These are phyloP conservation scores for Leucania comma DNA, from an alignment of 2,888 invertebrate genomes.

Conservation along the genomic window DNA sequence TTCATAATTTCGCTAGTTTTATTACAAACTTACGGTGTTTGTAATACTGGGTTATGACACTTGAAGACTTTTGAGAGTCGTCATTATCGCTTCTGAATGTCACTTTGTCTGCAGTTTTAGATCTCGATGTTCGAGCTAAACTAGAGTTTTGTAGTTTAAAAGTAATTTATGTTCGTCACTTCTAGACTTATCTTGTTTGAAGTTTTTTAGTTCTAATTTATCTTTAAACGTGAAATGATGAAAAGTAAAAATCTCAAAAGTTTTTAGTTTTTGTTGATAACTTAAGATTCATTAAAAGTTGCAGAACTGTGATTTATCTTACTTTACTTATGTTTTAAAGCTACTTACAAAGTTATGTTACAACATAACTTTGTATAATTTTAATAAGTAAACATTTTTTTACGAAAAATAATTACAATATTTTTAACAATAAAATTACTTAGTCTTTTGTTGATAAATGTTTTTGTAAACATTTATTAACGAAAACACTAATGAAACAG, in stretches of 20 bases:
- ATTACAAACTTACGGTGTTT: neutral
- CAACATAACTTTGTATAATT: neutral
- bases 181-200: constrained; percentile 31
- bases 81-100: neutral
- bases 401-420: too few species aligned
- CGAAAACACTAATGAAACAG: too few species aligned
- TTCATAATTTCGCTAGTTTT: neutral
- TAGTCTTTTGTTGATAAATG: too few species aligned
- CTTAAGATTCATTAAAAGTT: constrained; percentile 20
- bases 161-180: constrained; percentile 28
- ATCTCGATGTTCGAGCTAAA: constrained; percentile 1
- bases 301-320: constrained; percentile 1
- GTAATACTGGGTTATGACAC: neutral
- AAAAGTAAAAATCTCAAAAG: constrained; percentile 43
- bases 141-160: neutral
- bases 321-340: neutral
- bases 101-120: neutral
- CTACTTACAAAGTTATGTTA: too few species aligned
- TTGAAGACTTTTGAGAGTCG: neutral
- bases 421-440: too few species aligned
- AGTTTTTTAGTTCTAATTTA: constrained; percentile 37
- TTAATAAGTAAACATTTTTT: too few species aligned
- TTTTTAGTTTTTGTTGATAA: constrained; percentile 23
- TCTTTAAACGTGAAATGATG: constrained; percentile 25
- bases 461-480: too few species aligned